These are phyloP conservation scores for Deilephila porcellus DNA, from an alignment of 2,888 invertebrate genomes.

Conservation along the genomic window DNA sequence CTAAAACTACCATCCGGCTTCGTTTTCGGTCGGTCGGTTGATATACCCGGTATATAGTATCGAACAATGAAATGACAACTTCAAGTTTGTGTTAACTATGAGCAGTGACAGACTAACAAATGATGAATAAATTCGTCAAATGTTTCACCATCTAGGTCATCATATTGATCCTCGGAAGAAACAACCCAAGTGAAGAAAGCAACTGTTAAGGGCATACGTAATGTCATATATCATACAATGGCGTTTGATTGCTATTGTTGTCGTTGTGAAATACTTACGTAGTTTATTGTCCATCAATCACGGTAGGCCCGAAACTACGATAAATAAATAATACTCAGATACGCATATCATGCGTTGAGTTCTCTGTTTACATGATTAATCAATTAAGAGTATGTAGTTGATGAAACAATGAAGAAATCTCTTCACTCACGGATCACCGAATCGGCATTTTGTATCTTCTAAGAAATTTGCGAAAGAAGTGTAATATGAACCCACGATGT, in stretches of 20 bases:
- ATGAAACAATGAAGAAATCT: neutral
- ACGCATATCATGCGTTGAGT: slow-evolving; percentile 1
- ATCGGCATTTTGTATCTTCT: neutral
- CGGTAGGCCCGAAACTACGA: neutral
- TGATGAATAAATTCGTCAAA: neutral
- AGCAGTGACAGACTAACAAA: neutral
- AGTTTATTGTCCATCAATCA: slow-evolving; percentile 42
- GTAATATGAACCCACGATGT: neutral
- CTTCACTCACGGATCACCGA: neutral
- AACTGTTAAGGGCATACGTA: slow-evolving; percentile 37
- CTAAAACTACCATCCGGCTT: too few species aligned
- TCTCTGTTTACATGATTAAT: neutral
- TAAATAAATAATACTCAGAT: slow-evolving; percentile 24
- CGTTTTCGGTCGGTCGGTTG: too few species aligned
- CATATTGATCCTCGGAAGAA: slow-evolving; percentile 28
- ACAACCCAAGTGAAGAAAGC: slow-evolving; percentile 22
- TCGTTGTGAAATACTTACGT: slow-evolving; percentile 34
- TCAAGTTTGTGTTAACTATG: neutral
- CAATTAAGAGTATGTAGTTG: neutral
- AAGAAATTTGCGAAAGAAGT: slow-evolving; percentile 2
- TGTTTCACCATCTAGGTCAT: slow-evolving; percentile 43
- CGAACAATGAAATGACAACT: neutral
- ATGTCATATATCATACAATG: slow-evolving; percentile 49
- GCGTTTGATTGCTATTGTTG: slow-evolving; percentile 46
- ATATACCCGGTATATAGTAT: too few species aligned